Base-by-base conservation (phyloP, 2,113 vertebrate species). In the Esox niger region DNA sequence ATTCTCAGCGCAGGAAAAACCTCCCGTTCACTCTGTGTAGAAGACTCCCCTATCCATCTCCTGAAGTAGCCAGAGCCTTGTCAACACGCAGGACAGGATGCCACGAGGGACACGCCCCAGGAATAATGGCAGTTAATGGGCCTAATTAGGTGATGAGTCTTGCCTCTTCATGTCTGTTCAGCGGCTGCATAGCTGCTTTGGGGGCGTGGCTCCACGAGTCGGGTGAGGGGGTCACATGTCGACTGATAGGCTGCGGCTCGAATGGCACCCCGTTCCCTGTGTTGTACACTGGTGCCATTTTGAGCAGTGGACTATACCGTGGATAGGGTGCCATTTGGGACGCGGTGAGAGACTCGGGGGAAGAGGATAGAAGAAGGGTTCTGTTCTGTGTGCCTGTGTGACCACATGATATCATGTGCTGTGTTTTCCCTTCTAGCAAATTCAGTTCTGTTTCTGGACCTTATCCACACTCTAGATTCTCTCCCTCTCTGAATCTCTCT, bases 331-430 rank as follows among this genome's bases (percentile, higher is more conserved):
- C 5, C 49, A 54, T 21, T n/a, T 33, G 6, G n/a, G 31, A 3
- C 7, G 6, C 1, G 35, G 31, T 4, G 31, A 6, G 3, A 35
- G 9, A 35, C 2, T 4, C 2, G 23, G 25, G 29, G 6, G 27
- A n/a, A 17, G 59, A 56, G 54, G 10, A 56, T 10, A 26, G 54
- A 56, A 33, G 59, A 61, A 3, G 23, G 30, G 59, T 61, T 61
- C 30, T 33, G 59, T 15, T 43, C 13, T 43, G 35, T 43, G 35
- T 13, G 15, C n/a, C n/a, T 6, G 56, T 23, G 58, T 61, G 29
- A 61, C 58, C 30, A 5, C 58, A 61, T 61, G 58, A 20, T 21
- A 61, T 61, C 59, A 61, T 61, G 59, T 61, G 59, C 21, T 61
- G 10, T 15, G 59, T 61, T 21, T 33, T n/a, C 59, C 59, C 56